Evolutionary conservation across 2,113 vertebrate species (phyloP).

Genomic region (Vicugna pacos): DNA sequence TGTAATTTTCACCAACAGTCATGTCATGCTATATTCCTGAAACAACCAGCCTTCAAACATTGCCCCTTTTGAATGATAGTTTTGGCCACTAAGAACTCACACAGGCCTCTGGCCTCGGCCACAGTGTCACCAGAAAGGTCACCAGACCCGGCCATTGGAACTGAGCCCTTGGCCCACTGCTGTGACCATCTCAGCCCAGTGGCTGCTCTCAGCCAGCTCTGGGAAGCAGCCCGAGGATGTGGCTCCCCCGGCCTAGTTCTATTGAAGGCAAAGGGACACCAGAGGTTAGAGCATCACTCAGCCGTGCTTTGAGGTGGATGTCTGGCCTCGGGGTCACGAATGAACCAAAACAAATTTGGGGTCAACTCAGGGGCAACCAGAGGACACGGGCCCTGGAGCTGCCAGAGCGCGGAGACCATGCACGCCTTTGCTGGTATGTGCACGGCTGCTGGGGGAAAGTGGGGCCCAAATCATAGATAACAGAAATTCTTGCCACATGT

Average conservation of each 20-base stretch:
- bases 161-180: background rate
- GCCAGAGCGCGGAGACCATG: fast-evolving
- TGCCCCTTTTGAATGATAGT: background rate
- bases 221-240: background rate
- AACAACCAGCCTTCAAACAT: background rate
- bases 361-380: background rate
- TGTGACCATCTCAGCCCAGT: background rate
- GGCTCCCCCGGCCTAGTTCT: background rate
- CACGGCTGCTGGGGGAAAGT: background rate
- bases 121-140: background rate
- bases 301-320: background rate
- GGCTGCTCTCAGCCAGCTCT: background rate
- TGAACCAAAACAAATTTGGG: conserved; percentile 64
- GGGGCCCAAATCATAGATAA: conserved; percentile 51
- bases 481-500: conserved; percentile 68
- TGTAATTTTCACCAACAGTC: background rate
- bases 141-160: background rate
- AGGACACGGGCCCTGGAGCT: background rate
- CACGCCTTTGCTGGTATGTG: fast-evolving
- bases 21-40: background rate
- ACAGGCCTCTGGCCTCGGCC: background rate
- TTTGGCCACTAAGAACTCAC: background rate
- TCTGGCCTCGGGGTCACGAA: background rate
- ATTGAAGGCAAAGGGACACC: background rate
- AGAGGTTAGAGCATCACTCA: background rate